Evolutionary conservation across 2,113 vertebrate genomes (phyloP).

Genomic region (Zosterops lateralis): DNA sequence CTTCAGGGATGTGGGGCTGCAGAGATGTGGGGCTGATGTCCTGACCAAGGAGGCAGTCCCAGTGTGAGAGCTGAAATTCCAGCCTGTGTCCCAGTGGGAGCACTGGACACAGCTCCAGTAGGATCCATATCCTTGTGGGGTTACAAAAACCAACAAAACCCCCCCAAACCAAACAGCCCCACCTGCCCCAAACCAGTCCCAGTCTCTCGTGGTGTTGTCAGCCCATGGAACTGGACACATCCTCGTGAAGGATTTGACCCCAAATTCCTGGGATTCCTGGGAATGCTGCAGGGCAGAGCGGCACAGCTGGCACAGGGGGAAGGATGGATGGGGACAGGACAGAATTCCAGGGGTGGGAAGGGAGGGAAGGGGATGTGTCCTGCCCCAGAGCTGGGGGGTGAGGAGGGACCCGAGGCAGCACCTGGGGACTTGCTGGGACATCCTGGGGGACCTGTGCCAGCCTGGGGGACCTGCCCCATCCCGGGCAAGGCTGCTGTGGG

Average conservation of each 20-base stretch:
- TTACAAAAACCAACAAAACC: accelerated
- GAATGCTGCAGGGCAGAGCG: not conserved
- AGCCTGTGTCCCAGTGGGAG: not conserved
- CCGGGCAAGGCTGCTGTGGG: not conserved
- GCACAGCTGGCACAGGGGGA: not conserved
- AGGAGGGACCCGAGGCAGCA: not conserved
- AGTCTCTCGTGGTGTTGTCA: not conserved
- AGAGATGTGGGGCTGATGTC: not conserved
- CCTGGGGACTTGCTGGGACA: not conserved
- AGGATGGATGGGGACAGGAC: not conserved
- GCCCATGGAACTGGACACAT: accelerated
- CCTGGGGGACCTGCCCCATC: not conserved
- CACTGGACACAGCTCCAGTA: not conserved
- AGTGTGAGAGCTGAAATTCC: not conserved
- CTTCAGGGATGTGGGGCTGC: no score
- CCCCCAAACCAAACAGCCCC: no score
- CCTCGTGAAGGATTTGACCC: not conserved
- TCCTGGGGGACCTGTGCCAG: not conserved
- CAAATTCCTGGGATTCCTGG: not conserved
- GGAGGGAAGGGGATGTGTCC: not conserved
- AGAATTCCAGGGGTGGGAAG: not conserved
- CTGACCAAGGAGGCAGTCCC: accelerated
- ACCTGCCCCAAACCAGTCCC: not conserved
- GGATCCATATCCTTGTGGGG: not conserved
- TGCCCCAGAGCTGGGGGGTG: accelerated